Percentiles rank a stretch among this genome's conserved stretches.
Evolutionary conservation across 2,888 invertebrate genomes (phyloP).

Genomic region (Ormyrus nitidulus): DNA sequence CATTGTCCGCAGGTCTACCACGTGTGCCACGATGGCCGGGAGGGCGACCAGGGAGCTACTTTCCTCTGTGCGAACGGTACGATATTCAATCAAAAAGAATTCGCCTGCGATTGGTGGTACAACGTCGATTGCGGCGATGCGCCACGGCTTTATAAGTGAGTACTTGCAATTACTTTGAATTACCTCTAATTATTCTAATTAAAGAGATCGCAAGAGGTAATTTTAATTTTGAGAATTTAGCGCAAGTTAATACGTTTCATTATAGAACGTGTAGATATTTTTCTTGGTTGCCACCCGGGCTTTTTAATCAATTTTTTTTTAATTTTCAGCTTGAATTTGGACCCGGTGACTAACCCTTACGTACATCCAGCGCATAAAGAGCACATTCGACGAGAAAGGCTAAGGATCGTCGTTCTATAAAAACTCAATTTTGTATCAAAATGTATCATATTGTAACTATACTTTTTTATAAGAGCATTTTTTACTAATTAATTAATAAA

Average conservation of each 20-base stretch:
- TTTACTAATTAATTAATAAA: no score
- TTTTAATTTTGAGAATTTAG: not conserved
- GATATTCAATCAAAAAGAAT: conserved; percentile 89
- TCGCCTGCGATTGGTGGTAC: conserved; percentile 95
- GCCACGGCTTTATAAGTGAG: conserved; percentile 84
- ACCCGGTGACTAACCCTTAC: conserved; percentile 88
- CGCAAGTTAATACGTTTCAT: not conserved
- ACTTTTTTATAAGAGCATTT: not conserved
- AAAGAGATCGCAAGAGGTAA: not conserved
- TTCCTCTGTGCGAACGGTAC: conserved; percentile 93
- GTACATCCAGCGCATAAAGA: conserved; percentile 84
- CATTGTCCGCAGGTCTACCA: conserved; percentile 84
- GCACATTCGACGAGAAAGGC: conserved; percentile 68
- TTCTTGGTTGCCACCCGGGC: no score
- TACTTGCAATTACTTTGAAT: not conserved
- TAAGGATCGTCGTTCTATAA: conserved; percentile 68
- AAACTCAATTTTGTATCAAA: not conserved
- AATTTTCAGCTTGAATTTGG: conserved; percentile 84
- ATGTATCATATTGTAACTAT: conserved; percentile 43
- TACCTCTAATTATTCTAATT: not conserved
- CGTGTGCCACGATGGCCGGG: conserved; percentile 90
- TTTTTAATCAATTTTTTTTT: conserved; percentile 44
- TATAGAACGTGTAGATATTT: no score
- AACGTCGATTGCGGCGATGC: conserved; percentile 90
- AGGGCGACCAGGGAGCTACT: conserved; percentile 88